These are phyloP conservation scores for Drosophila helvetica DNA, from an alignment of 2,888 invertebrate genomes.

Conservation along the genomic window DNA sequence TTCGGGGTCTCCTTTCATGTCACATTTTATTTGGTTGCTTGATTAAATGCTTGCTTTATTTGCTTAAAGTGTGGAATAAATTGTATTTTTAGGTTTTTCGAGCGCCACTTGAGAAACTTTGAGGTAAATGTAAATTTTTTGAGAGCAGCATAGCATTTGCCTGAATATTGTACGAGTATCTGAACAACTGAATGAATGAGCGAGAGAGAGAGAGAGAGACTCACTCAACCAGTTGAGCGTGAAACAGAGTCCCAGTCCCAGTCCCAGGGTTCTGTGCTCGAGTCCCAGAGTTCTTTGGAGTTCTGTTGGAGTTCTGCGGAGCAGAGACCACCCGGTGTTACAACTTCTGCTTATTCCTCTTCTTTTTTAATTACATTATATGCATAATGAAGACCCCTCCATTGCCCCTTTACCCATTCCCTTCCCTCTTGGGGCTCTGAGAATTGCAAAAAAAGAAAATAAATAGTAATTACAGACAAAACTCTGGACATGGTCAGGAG, in stretches of 20 bases:
- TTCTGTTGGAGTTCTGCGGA: constrained; percentile 3
- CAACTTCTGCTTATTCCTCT: constrained; percentile 39
- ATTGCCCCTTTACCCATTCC: background rate
- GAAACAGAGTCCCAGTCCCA: constrained; percentile 30
- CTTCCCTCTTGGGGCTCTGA: constrained; percentile 3
- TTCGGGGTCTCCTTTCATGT: constrained; percentile 37
- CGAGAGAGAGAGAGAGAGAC: background rate
- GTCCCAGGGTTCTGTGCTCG: background rate
- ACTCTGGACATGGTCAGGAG: constrained; percentile 54
- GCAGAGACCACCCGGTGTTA: constrained; percentile 63
- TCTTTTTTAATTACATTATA: constrained; percentile 75
- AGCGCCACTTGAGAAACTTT: constrained; percentile 36
- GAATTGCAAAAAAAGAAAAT: constrained; percentile 50
- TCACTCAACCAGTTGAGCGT: constrained; percentile 42
- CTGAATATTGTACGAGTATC: too few species aligned
- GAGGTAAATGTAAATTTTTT: background rate
- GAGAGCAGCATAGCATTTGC: too few species aligned
- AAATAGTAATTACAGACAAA: constrained; percentile 68
- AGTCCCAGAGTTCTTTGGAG: constrained; percentile 12
- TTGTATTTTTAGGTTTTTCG: constrained; percentile 20
- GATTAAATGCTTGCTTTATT: constrained; percentile 69
- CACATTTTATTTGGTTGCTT: constrained; percentile 57
- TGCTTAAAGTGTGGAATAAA: constrained; percentile 46
- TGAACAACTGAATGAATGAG: constrained; percentile 17
- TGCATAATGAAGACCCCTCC: constrained; percentile 70